Conservation (phyloP, 1,140 invertebrate genomes). For the Cydia strobilella region DNA sequence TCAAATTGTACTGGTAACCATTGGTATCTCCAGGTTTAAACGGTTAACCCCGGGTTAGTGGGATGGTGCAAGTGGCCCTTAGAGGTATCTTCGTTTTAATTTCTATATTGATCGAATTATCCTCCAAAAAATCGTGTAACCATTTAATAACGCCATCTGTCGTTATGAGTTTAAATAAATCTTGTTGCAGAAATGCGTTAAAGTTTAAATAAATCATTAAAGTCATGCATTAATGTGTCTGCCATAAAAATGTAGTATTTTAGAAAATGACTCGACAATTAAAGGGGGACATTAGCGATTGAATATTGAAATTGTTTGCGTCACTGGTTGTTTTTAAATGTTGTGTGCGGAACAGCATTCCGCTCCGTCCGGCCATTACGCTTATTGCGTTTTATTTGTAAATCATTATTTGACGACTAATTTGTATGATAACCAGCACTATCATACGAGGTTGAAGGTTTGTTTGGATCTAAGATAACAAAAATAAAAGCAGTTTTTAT, state of each 20-base stretch:
- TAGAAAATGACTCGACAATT: not conserved
- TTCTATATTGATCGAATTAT: too few relatives aligned
- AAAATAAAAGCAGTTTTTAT: not conserved
- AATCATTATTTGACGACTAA: slow-evolving; percentile 5
- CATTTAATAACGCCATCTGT: too few relatives aligned
- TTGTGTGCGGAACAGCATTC: slow-evolving; percentile 17
- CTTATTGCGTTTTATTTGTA: slow-evolving; percentile 8
- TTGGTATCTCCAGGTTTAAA: too few relatives aligned
- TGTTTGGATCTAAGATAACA: not conserved
- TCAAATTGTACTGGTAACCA: too few relatives aligned
- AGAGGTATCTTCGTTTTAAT: too few relatives aligned
- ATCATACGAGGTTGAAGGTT: not conserved
- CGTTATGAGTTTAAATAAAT: too few relatives aligned
- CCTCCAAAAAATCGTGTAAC: too few relatives aligned
- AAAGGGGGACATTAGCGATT: not conserved
- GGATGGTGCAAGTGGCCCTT: too few relatives aligned
- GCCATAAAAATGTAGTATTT: not conserved
- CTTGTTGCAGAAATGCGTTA: too few relatives aligned
- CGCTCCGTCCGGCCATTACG: slow-evolving; percentile 5
- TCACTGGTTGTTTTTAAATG: slow-evolving; percentile 13
- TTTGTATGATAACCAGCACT: not conserved
- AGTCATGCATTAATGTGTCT: too few relatives aligned
- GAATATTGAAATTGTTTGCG: slow-evolving; percentile 13
- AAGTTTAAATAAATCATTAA: too few relatives aligned
- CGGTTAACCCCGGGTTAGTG: too few relatives aligned